phyloP scores from a whole-genome alignment of 1,140 invertebrate species.

The Drosophila varians region DNA sequence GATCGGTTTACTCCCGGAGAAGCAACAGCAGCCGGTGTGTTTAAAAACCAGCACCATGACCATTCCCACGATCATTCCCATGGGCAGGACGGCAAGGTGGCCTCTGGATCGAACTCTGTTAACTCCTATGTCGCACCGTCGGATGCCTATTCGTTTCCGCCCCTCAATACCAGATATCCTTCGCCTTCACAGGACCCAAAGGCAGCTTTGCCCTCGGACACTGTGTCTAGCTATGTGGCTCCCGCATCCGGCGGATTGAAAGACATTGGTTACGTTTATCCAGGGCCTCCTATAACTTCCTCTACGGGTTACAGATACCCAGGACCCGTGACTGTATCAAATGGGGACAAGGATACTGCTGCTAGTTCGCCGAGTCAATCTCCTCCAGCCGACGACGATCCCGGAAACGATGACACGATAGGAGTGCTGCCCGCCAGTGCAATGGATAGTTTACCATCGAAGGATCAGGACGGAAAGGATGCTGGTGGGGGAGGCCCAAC shows the following conservation, averaged over 20 bases:
- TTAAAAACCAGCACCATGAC: constrained; percentile 47
- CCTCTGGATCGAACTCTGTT: constrained; percentile 56
- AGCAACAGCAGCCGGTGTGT: constrained; percentile 62
- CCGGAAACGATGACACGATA: constrained; percentile 63
- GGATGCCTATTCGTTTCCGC: constrained; percentile 77
- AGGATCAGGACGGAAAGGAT: constrained; percentile 48
- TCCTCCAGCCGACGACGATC: constrained; percentile 51
- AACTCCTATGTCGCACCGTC: constrained; percentile 59
- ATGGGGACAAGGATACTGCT: constrained; percentile 52
- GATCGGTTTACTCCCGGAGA: constrained; percentile 77
- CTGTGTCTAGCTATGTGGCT: constrained; percentile 69
- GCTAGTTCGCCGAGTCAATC: constrained; percentile 42
- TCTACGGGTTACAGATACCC: constrained; percentile 56
- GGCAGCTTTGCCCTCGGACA: constrained; percentile 50
- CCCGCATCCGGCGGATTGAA: constrained; percentile 68
- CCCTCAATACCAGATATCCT: constrained; percentile 67
- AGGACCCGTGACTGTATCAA: constrained; percentile 48
- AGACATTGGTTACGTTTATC: constrained; percentile 52
- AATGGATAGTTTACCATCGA: constrained; percentile 49
- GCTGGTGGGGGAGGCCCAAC: constrained; percentile 13
- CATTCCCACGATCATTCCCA: constrained; percentile 39
- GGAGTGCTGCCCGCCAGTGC: constrained; percentile 76
- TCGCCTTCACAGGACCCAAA: constrained; percentile 65
- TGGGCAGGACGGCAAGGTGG: constrained; percentile 41
- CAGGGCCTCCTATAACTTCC: constrained; percentile 33